These are phyloP conservation scores for Spialia ferax DNA, from an alignment of 2,888 invertebrate species.

Conservation along the genomic window DNA sequence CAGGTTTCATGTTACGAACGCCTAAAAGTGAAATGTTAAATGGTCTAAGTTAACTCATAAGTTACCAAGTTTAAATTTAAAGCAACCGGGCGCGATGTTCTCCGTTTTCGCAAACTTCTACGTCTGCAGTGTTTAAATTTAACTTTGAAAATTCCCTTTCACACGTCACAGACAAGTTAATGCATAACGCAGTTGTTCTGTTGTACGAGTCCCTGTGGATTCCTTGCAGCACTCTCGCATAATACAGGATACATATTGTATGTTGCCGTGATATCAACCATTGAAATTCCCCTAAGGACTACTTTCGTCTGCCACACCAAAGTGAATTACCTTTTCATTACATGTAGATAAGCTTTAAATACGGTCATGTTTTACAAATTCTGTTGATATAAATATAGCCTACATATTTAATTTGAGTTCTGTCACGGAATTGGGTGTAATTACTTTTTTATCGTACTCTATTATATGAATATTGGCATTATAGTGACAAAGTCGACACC, in stretches of 20 bases:
- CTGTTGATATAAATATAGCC: conserved; percentile 16
- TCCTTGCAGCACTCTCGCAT: conserved; percentile 40
- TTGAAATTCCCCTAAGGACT: conserved; percentile 49
- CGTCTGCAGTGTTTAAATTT: conserved; percentile 19
- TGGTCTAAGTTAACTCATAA: conserved; percentile 18
- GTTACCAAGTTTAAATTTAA: conserved; percentile 22
- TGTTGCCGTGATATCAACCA: conserved; percentile 43
- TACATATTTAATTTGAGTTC: too few species aligned
- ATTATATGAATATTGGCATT: too few species aligned
- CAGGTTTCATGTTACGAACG: background rate
- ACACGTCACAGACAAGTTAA: conserved; percentile 18
- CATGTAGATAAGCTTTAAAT: conserved; percentile 52
- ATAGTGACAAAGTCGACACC: too few species aligned
- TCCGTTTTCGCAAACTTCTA: conserved; percentile 19
- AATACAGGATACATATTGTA: conserved; percentile 38
- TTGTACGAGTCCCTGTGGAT: conserved; percentile 11
- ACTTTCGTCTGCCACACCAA: conserved; percentile 51
- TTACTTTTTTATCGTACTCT: too few species aligned
- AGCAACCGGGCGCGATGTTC: conserved; percentile 19
- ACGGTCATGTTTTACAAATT: conserved; percentile 29
- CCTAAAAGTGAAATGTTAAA: conserved; percentile 11
- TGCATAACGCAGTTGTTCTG: conserved; percentile 28
- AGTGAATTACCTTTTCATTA: conserved; percentile 57
- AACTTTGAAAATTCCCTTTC: conserved; percentile 24
- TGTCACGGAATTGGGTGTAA: background rate